These are phyloP conservation scores for Fratercula arctica DNA, from an alignment of 2,797 vertebrate species.

Conservation along the genomic window DNA sequence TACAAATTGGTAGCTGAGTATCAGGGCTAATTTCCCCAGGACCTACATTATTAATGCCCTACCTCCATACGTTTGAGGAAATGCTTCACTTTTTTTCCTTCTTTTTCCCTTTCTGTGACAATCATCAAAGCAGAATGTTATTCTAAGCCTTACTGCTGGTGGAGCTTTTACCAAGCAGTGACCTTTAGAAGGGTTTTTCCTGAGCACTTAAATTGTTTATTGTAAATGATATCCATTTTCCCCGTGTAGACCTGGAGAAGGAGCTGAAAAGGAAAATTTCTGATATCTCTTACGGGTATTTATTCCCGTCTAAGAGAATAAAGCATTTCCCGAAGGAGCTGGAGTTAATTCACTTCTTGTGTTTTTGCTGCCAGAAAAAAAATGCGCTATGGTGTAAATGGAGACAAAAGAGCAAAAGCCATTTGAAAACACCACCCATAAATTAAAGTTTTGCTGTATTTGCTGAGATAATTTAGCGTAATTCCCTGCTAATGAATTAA, in stretches of 20 bases:
- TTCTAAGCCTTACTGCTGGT: not conserved
- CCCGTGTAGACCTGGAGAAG: not conserved
- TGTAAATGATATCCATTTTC: not conserved
- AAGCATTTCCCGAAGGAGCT: not conserved
- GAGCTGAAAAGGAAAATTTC: not conserved
- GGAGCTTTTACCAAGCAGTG: not conserved
- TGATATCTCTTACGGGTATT: not conserved
- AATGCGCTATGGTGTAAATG: accelerated
- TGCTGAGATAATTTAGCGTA: not conserved
- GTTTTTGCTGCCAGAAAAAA: not conserved
- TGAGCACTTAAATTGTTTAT: not conserved
- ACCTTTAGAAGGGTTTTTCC: not conserved
- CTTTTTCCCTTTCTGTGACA: not conserved
- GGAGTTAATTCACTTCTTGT: not conserved
- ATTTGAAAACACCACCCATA: not conserved
- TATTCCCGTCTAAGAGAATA: not conserved
- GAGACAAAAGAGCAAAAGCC: not conserved
- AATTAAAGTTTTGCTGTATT: slow-evolving; percentile 20
- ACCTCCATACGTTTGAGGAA: not conserved
- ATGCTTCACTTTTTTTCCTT: not conserved
- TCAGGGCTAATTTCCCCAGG: not conserved
- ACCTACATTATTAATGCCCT: not conserved
- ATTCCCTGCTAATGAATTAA: slow-evolving; percentile 47
- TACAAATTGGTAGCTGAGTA: not conserved
- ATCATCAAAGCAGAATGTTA: not conserved